A percentile compares a stretch with the other conserved stretches of the same genome.
phyloP scores from a whole-genome alignment of 1,140 invertebrate species.

The Pseudoatta argentina region DNA sequence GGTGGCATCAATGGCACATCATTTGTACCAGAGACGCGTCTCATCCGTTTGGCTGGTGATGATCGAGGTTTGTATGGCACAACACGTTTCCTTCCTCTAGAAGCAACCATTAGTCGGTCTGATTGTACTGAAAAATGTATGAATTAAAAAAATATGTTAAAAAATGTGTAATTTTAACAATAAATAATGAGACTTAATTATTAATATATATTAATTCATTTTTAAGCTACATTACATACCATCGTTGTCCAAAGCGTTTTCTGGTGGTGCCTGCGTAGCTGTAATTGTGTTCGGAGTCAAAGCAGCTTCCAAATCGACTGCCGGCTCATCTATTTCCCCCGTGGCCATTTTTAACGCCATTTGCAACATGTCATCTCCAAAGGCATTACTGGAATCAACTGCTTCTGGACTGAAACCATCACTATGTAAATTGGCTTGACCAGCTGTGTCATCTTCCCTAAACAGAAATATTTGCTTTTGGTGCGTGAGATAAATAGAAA shows the following conservation, averaged over 20 bases:
- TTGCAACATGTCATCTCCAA: conserved; percentile 94
- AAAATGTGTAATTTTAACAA: background rate
- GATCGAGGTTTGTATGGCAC: conserved; percentile 78
- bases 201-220: background rate
- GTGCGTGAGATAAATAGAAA: conserved; percentile 55
- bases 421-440: conserved; percentile 70
- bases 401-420: conserved; percentile 87
- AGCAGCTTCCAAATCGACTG: conserved; percentile 91
- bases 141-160: background rate
- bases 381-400: conserved; percentile 89
- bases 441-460: conserved; percentile 82
- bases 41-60: conserved; percentile 80
- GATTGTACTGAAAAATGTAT: conserved; percentile 71
- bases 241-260: conserved; percentile 78
- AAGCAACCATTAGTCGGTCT: conserved; percentile 71
- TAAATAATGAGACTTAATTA: background rate
- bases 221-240: conserved; percentile 64
- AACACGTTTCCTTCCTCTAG: conserved; percentile 82
- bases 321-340: conserved; percentile 91
- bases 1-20: conserved; percentile 84
- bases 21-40: conserved; percentile 74
- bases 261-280: conserved; percentile 87
- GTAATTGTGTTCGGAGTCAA: conserved; percentile 92
- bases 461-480: conserved; percentile 55
- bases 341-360: conserved; percentile 95